Percentiles rank a stretch among this genome's conserved stretches.
Conservation (phyloP, 2,113 vertebrate genomes). For the Nyctereutes procyonoides region DNA sequence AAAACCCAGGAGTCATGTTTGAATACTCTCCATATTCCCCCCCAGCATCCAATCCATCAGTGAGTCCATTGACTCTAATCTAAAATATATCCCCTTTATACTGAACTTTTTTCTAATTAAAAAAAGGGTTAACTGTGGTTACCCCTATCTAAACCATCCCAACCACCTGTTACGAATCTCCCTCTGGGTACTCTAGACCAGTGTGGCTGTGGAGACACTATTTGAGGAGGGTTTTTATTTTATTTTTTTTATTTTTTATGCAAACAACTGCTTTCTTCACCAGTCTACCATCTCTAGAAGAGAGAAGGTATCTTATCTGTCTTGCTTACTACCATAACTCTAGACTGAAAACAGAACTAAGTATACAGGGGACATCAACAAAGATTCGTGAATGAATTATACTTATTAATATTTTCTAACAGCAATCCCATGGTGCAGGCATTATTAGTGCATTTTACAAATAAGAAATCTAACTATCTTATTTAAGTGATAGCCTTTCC, state of each 20-base stretch:
- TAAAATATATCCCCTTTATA: too few relatives aligned
- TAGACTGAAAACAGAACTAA: not conserved
- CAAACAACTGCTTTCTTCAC: not conserved
- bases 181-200: not conserved
- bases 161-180: not conserved
- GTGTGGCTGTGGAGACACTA: not conserved
- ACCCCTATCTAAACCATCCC: not conserved
- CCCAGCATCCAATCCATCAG: not conserved
- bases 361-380: not conserved
- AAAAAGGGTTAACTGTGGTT: not conserved
- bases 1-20: not conserved
- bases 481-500: not conserved
- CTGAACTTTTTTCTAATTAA: not conserved
- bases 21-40: not conserved
- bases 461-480: not conserved
- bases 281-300: not conserved
- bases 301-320: not conserved
- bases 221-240: not conserved
- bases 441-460: not conserved
- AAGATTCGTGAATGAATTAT: not conserved
- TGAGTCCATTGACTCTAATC: not conserved
- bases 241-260: not conserved
- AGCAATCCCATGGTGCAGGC: not conserved
- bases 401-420: not conserved
- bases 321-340: not conserved